Evolutionary conservation across 2,113 vertebrate genomes (phyloP).

Genomic region (Eulacestoma nigropectus): DNA sequence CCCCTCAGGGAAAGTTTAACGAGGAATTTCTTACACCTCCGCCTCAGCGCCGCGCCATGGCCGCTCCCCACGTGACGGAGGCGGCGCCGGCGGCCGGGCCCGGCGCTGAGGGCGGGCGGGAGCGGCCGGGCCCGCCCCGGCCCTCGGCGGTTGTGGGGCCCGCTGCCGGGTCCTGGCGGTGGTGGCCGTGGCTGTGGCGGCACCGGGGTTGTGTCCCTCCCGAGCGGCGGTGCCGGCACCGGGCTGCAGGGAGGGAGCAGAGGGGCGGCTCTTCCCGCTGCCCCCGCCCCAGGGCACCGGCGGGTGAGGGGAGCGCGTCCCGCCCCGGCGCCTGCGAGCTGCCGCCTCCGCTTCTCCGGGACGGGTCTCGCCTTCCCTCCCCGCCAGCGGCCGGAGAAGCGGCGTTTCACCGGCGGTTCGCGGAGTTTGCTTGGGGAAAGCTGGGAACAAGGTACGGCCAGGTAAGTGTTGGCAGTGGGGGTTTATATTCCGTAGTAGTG

Average conservation of each 20-base stretch:
- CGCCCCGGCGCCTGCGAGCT: background rate
- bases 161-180: fast-evolving
- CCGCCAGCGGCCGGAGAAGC: background rate
- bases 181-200: fast-evolving
- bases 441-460: background rate
- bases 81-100: background rate
- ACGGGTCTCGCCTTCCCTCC: no score
- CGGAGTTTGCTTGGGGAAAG: background rate
- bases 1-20: fast-evolving
- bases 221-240: background rate
- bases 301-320: background rate
- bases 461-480: background rate
- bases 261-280: background rate
- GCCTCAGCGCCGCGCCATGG: background rate
- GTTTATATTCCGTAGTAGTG: fast-evolving
- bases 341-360: background rate
- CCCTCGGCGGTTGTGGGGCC: fast-evolving
- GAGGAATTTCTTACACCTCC: fast-evolving
- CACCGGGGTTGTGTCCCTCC: fast-evolving
- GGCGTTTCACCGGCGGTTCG: background rate
- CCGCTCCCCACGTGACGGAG: background rate
- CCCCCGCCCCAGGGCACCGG: no score
- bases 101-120: background rate
- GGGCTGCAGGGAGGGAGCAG: background rate
- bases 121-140: background rate